Base-by-base conservation (phyloP, 2,888 invertebrate species). In the Julus scandinavius region DNA sequence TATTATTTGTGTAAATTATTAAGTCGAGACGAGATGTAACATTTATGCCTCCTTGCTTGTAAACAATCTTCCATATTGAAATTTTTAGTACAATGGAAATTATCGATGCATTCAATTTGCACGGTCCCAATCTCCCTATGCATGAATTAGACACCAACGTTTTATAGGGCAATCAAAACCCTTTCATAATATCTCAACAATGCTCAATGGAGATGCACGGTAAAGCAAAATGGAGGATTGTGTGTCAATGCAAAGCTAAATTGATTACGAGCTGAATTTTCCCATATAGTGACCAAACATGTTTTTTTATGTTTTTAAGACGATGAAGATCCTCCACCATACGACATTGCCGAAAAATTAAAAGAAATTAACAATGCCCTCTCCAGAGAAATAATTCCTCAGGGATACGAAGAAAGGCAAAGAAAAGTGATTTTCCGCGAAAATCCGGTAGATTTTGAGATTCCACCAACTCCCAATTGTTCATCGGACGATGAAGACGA, bases 251-350 rank as follows among this genome's bases (percentile, higher is more conserved):
- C 20, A 85, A 41, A 4, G 5, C 85, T n/a, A 41, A 45, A 85
- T 45, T 49, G 41, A 9, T 85, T 13, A 85, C 6, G n/a, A 5
- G 40, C 41, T 20, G 41, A 20, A 40, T 49, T 85, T 40, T 6
- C 41, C 9, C 3, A 41, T 9, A 85, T 9, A 1, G 84, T 84
- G 1, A n/a, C 41, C 41, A 45, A 49, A 80, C 9, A 85, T n/a
- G 15, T 72, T 72, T 40, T 9, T 85, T 20, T 15, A 41, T 13
- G 17, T 85, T 85, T 49, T n/a, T n/a, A n/a, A 85, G 85, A 45
- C 20, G 88, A 88, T 17, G 88, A 88, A 41, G 88, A 88, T 13
- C 88, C 88, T 1, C 88, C 88, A 17, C 50, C 83, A 49, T 88
- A 88, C 50, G 88, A 88, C 49, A 80, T 88, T 3, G 11, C 20